Evolutionary conservation across 2,888 invertebrate species (phyloP).

Genomic region (Dendrolimus pini): DNA sequence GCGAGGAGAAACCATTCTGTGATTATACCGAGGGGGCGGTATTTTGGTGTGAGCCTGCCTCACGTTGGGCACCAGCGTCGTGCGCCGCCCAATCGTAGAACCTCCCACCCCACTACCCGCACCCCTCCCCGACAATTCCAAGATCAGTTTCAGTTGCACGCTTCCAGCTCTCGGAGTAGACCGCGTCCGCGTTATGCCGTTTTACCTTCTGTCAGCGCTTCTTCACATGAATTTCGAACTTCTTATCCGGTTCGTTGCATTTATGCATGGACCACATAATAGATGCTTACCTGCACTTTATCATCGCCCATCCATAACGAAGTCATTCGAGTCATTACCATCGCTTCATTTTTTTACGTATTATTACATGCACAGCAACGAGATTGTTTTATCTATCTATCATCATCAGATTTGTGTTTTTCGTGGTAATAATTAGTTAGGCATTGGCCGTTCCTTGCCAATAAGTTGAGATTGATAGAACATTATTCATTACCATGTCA

Average conservation of each 20-base stretch:
- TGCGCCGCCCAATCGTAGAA: conserved; percentile 28
- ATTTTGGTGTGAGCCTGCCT: conserved; percentile 35
- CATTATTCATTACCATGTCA: too few species aligned
- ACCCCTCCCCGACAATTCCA: conserved; percentile 16
- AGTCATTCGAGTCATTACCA: conserved; percentile 16
- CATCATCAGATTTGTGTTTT: too few species aligned
- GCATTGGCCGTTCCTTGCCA: too few species aligned
- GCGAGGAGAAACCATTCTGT: conserved; percentile 60
- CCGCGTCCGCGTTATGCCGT: conserved; percentile 67
- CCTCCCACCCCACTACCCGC: conserved; percentile 23
- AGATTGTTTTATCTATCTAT: too few species aligned
- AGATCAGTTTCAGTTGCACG: conserved; percentile 66
- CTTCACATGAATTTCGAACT: conserved; percentile 62
- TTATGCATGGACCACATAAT: conserved; percentile 69
- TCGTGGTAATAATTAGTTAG: too few species aligned
- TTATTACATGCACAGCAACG: too few species aligned
- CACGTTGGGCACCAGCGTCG: conserved; percentile 46
- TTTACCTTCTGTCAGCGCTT: conserved; percentile 54
- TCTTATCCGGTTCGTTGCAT: conserved; percentile 70
- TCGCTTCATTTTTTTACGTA: background rate
- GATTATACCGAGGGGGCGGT: conserved; percentile 56
- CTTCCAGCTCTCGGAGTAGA: conserved; percentile 47
- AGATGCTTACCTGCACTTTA: conserved; percentile 67
- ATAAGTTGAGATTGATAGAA: too few species aligned
- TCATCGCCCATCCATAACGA: conserved; percentile 40